phyloP scores from a whole-genome alignment of 2,113 vertebrate genomes.

The Narcine bancroftii region DNA sequence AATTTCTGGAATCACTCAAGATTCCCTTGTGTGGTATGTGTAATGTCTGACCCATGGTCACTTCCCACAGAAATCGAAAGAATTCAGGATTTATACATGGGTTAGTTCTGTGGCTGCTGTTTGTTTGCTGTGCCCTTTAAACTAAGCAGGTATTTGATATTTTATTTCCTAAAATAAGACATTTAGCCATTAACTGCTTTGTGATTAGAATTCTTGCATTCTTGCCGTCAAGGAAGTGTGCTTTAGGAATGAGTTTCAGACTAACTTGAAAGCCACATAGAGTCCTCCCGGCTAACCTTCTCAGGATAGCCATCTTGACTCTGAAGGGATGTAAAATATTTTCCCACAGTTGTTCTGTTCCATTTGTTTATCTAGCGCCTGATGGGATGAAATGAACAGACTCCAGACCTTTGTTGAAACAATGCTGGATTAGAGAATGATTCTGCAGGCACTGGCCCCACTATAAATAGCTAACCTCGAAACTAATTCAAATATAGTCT shows the following conservation, averaged over 20 bases:
- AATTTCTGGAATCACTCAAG: background rate
- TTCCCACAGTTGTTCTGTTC: conserved; percentile 33
- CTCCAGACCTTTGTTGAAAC: conserved; percentile 35
- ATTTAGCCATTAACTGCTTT: background rate
- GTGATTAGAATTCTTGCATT: background rate
- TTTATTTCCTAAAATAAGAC: conserved; percentile 22
- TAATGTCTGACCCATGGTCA: background rate
- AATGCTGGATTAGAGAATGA: conserved; percentile 23
- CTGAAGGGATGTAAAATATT: conserved; percentile 21
- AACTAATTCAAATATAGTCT: conserved; percentile 33
- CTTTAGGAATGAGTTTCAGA: background rate
- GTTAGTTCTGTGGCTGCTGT: background rate
- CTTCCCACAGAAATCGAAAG: background rate
- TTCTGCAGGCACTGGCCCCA: background rate
- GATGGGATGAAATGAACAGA: conserved; percentile 30
- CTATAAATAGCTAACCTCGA: conserved; percentile 31
- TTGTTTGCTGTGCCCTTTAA: background rate
- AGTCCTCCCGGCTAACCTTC: background rate
- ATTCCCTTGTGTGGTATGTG: background rate
- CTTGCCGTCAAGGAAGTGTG: background rate
- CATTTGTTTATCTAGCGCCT: conserved; percentile 30
- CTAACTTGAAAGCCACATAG: background rate
- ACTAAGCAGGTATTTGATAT: conserved; percentile 12
- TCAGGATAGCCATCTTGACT: background rate
- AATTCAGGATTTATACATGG: background rate